phyloP scores from a whole-genome alignment of 2,888 invertebrate species.

The Dasysyrphus tricinctus region DNA sequence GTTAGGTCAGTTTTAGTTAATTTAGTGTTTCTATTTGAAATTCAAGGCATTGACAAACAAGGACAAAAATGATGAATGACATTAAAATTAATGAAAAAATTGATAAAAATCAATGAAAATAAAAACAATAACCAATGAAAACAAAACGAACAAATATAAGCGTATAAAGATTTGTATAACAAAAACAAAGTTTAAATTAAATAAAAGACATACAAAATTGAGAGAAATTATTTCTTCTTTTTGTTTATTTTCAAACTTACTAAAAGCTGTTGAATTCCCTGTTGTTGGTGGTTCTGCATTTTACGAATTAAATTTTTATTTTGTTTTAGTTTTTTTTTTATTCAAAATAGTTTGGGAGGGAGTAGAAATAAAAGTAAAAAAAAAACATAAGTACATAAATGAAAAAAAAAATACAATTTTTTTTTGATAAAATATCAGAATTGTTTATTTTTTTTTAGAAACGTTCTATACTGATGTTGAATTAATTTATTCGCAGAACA shows the following conservation, averaged over 20 bases:
- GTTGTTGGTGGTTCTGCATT: slow-evolving; percentile 95
- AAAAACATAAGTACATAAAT: slow-evolving; percentile 49
- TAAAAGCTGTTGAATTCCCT: slow-evolving; percentile 95
- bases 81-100: slow-evolving; percentile 43
- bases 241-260: slow-evolving; percentile 86
- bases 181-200: slow-evolving; percentile 79
- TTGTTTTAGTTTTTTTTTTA: slow-evolving; percentile 56
- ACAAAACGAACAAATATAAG: slow-evolving; percentile 53
- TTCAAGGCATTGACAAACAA: too few relatives aligned
- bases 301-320: slow-evolving; percentile 75
- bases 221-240: slow-evolving; percentile 66
- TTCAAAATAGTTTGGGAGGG: slow-evolving; percentile 62
- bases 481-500: slow-evolving; percentile 63
- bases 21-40: neutral
- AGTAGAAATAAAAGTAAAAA: slow-evolving; percentile 57
- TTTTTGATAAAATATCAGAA: slow-evolving; percentile 16
- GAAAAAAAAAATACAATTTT: slow-evolving; percentile 28
- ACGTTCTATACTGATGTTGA: slow-evolving; percentile 73
- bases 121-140: slow-evolving; percentile 24
- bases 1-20: slow-evolving; percentile 11
- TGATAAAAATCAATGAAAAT: slow-evolving; percentile 26
- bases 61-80: slow-evolving; percentile 38
- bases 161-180: neutral
- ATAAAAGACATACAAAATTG: slow-evolving; percentile 71
- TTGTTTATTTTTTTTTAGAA: slow-evolving; percentile 26